Base-by-base conservation (phyloP, 2,797 vertebrate genomes). In the Enteromius thamalakanensis region DNA sequence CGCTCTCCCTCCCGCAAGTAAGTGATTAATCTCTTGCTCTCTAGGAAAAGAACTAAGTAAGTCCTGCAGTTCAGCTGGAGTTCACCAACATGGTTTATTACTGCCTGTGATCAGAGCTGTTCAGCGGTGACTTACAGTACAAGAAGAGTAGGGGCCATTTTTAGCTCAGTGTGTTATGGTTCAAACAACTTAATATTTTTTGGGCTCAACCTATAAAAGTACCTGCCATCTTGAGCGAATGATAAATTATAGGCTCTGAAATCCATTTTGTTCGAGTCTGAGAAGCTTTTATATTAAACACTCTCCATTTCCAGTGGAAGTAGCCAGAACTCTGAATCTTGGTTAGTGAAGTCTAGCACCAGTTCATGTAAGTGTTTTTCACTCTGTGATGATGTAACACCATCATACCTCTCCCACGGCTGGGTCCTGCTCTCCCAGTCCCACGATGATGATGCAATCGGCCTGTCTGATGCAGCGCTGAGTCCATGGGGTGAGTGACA, bases 391-490 rank as follows among this genome's bases (percentile, higher is more conserved):
- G 42, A 34, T 64, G 55, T 62, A 45, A 76, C 64, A 17, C 8
- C 34, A n/a, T 45, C 76, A 93, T 87, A 98, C 97, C 96, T 97
- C 96, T 0, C 98, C 97, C 29, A 97, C 95, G 0, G 94, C 90
- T 1, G 97, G 97, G 85, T 98, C 97, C 92, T 98, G 97, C 70
- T 98, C 97, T 0, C 97, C 97, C 85, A 99, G 93, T 10, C 97
- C 98, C 49, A 99, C 96, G 0, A 98, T 97, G 74, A 98, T 91
- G 94, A 98, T 97, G 92, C 97, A 98, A 92, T 98, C 97, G 0
- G 97, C 97, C 91, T 99, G 97, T 0, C 97, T 95, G 90, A 99
- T 96, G 88, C 97, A 98, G 89, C 96, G 96, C 91, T 98, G 98
- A 0, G 97, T 98, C 98, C 98, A 98, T 0, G 97, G 97, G 0